Percentiles rank a stretch among this genome's conserved stretches.
phyloP scores from a whole-genome alignment of 2,797 vertebrate genomes.

The Forpus xanthops region DNA sequence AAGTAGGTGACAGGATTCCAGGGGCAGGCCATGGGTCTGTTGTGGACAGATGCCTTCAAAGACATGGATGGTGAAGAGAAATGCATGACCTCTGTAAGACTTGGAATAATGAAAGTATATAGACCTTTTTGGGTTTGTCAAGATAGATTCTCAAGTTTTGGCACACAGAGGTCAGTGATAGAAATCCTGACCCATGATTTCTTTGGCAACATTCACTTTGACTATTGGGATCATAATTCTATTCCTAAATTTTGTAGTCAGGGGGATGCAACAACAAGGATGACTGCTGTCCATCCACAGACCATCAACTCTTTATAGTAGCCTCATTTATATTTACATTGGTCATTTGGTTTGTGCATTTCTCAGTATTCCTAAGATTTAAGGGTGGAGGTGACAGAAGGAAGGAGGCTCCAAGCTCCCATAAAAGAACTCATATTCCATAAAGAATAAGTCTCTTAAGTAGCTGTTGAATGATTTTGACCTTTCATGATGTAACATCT shows the following conservation, averaged over 20 bases:
- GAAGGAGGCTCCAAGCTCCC: not conserved
- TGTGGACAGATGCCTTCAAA: not conserved
- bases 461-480: not conserved
- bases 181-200: not conserved
- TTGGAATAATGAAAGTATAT: not conserved
- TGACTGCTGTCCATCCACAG: not conserved
- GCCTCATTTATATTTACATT: not conserved
- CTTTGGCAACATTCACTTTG: not conserved
- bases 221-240: not conserved
- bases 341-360: not conserved
- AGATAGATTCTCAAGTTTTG: not conserved
- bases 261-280: not conserved
- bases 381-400: not conserved
- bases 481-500: not conserved
- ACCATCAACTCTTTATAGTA: not conserved
- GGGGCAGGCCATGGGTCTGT: not conserved
- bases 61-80: not conserved
- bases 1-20: not conserved
- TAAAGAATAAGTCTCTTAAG: not conserved
- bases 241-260: not conserved
- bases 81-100: not conserved
- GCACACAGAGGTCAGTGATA: not conserved
- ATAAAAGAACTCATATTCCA: not conserved
- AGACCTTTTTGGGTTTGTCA: not conserved
- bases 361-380: not conserved